phyloP scores from a whole-genome alignment of 92 coral and sea anemone genomes.

The Palythoa grandis region DNA sequence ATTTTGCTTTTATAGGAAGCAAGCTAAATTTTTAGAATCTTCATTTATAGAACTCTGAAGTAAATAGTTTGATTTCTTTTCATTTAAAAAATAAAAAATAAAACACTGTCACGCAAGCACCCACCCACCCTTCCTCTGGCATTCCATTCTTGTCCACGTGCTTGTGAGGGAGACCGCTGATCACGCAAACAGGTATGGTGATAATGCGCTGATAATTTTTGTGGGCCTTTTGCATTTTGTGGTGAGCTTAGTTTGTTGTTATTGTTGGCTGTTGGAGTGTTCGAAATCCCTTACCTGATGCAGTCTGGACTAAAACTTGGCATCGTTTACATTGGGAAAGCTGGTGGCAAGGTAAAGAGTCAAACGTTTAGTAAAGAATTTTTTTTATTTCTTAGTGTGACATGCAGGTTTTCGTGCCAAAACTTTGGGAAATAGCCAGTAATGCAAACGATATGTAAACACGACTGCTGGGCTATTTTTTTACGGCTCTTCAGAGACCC shows the following conservation, averaged over 20 bases:
- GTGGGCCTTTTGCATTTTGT: not conserved
- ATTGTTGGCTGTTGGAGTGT: not conserved
- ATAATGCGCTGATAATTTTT: not conserved
- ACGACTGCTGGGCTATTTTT: not conserved
- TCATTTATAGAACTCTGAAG: no score
- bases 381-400: constrained; percentile 27
- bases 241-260: not conserved
- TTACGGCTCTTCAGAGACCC: constrained; percentile 9
- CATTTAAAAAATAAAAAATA: no score
- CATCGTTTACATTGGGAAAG: constrained; percentile 89
- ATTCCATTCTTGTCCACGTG: constrained; percentile 48
- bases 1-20: no score
- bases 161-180: constrained; percentile 46
- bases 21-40: no score
- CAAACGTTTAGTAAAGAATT: not conserved
- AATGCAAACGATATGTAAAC: not conserved
- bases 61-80: no score
- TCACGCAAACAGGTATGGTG: constrained; percentile 18
- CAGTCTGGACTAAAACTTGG: constrained; percentile 87
- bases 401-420: constrained; percentile 20
- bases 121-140: not conserved
- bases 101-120: constrained; percentile 23
- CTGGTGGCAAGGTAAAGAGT: constrained; percentile 89
- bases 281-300: constrained; percentile 43
- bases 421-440: not conserved